Conservation (phyloP, 2,797 vertebrate genomes). For the Enteromius treurensis region DNA sequence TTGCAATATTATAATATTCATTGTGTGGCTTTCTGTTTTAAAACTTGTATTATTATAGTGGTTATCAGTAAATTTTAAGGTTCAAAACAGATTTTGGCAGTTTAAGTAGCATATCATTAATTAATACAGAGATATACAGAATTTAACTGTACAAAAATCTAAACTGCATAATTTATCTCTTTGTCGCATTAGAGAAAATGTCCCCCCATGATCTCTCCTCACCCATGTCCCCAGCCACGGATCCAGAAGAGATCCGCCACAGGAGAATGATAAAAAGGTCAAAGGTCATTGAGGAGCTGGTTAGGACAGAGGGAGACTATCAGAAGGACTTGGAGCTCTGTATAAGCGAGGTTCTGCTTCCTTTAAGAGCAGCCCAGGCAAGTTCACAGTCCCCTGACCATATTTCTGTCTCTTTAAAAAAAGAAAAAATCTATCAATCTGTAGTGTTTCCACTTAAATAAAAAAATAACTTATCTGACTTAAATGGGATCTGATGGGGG, state of each 20-base stretch:
- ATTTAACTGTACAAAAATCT: neutral
- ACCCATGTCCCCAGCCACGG: slow-evolving; percentile 67
- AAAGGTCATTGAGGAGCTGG: slow-evolving; percentile 90
- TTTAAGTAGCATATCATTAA: neutral
- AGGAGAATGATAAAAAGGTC: slow-evolving; percentile 88
- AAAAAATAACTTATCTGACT: neutral
- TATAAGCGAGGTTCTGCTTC: slow-evolving; percentile 88
- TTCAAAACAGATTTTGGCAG: neutral
- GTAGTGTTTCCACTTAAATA: neutral
- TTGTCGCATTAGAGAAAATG: slow-evolving; percentile 86
- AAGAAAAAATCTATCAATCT: neutral
- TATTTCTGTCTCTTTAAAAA: neutral
- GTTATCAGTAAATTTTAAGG: neutral
- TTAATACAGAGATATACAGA: neutral
- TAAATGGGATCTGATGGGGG: slow-evolving; percentile 18
- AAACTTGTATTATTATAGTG: neutral
- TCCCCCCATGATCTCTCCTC: slow-evolving; percentile 74
- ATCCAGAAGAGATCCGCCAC: slow-evolving; percentile 79
- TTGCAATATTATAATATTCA: neutral
- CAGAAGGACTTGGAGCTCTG: slow-evolving; percentile 88
- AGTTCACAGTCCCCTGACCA: slow-evolving; percentile 62
- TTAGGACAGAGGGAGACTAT: slow-evolving; percentile 92
- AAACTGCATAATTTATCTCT: neutral
- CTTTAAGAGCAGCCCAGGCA: slow-evolving; percentile 84
- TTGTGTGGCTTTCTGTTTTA: neutral